Evolutionary conservation across 2,888 invertebrate genomes (phyloP).

Genomic region (Merodon equestris): DNA sequence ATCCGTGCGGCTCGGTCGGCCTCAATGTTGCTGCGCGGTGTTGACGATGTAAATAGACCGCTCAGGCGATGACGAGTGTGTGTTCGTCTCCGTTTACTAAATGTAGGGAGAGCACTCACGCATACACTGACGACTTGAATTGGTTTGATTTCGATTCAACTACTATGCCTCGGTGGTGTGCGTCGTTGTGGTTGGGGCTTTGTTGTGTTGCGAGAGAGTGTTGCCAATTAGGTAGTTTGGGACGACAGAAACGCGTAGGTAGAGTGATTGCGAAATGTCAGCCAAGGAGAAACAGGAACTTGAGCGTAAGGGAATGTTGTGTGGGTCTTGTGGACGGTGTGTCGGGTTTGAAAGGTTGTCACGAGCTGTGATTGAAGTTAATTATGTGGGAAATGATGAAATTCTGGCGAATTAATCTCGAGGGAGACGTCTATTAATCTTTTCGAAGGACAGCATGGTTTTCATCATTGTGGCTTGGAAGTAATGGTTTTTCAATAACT

Average conservation of each 20-base stretch:
- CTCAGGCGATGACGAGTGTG: background rate
- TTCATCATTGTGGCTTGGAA: no score
- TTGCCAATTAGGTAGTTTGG: constrained; percentile 16
- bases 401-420: no score
- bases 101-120: background rate
- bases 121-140: background rate
- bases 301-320: no score
- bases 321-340: no score
- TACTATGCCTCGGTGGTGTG: background rate
- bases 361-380: no score
- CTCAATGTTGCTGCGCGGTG: constrained; percentile 28
- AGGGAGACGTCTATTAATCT: no score
- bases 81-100: background rate
- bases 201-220: constrained; percentile 6
- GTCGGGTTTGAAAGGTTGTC: no score
- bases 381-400: no score
- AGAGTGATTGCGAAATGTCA: background rate
- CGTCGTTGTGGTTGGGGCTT: constrained; percentile 1
- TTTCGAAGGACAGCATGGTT: no score
- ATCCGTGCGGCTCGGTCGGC: constrained; percentile 34
- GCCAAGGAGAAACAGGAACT: no score
- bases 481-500: no score
- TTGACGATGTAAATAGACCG: background rate
- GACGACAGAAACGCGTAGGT: background rate
- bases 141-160: background rate